Evolutionary conservation across 2,113 vertebrate genomes (phyloP), one percentile per base, ranked within the genome.

Genomic region (Columbina picui): DNA sequence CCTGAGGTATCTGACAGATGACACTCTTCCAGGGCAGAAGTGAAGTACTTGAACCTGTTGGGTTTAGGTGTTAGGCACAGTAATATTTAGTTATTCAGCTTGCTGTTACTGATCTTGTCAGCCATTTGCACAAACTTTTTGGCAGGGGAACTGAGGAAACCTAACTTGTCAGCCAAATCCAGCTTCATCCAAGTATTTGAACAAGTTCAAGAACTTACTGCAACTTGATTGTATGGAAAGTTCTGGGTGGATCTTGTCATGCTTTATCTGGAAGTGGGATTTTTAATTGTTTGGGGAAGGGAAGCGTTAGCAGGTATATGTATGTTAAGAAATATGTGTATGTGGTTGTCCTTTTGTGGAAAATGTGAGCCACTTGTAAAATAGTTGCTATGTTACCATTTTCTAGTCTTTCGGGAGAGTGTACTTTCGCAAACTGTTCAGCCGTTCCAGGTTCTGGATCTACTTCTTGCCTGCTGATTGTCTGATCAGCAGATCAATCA

Each of bases 321-420:
- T 47, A 32, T 32, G 8, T 50, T 60, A 77, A n/a, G 8, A 39
- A 47, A 38, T 41, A 20, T 1, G 3, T 6, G 1, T 47, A 14
- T 13, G 21, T 29, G 20, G 5, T 50, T 4, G 1, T 45, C 23
- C 13, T 13, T 29, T 32, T 76, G 32, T 53, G 34, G 34, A 52
- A 45, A 25, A 60, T 18, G 3, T 41, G 27, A 47, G 2, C 18
- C 3, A 4, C 49, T 70, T 61, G 21, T 57, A 14, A 55, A 68
- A 25, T 9, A 78, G 21, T 36, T n/a, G 6, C 5, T 4, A 1
- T 68, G 9, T 47, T 77, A 55, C 25, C 0, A 0, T 87, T 86
- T 67, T 82, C 27, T 36, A 20, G 32, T 55, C 22, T 36, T 92
- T 50, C 8, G 4, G 25, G 32, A 56, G 45, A 65, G 38, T 2